These are phyloP conservation scores for Orthonychiurus folsomi DNA, from an alignment of 2,888 invertebrate genomes.

Conservation along the genomic window DNA sequence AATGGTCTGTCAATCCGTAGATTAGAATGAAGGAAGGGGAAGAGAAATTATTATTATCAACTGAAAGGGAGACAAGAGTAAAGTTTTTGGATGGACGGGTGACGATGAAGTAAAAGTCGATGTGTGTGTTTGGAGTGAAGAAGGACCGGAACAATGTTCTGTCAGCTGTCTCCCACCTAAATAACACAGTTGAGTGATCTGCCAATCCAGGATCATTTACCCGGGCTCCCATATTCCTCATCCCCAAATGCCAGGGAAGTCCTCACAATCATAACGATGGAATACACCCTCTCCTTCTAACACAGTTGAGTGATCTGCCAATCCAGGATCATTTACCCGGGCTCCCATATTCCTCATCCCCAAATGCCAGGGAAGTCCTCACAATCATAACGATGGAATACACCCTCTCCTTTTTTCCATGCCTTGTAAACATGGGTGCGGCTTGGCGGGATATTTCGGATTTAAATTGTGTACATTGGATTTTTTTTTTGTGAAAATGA, in stretches of 20 bases:
- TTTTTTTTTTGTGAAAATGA: too few species aligned
- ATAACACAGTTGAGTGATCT: slow-evolving; percentile 29
- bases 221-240: slow-evolving; percentile 6
- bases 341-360: too few species aligned
- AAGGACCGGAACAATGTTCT: slow-evolving; percentile 23
- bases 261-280: too few species aligned
- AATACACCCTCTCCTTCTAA: too few species aligned
- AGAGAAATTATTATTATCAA: neutral
- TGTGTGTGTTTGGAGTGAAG: slow-evolving; percentile 10
- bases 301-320: slow-evolving; percentile 28
- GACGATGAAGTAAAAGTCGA: slow-evolving; percentile 15
- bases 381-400: too few species aligned
- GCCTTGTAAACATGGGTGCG: too few species aligned
- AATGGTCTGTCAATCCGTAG: neutral
- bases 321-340: slow-evolving; percentile 22
- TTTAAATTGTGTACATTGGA: too few species aligned
- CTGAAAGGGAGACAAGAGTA: neutral
- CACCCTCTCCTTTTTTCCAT: too few species aligned
- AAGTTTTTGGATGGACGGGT: too few species aligned
- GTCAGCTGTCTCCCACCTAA: slow-evolving; percentile 28
- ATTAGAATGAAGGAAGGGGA: neutral
- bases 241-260: too few species aligned
- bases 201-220: slow-evolving; percentile 26
- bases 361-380: too few species aligned
- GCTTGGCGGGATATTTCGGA: too few species aligned